Conservation (phyloP, 2,888 invertebrate genomes). For the Rutpela maculata region DNA sequence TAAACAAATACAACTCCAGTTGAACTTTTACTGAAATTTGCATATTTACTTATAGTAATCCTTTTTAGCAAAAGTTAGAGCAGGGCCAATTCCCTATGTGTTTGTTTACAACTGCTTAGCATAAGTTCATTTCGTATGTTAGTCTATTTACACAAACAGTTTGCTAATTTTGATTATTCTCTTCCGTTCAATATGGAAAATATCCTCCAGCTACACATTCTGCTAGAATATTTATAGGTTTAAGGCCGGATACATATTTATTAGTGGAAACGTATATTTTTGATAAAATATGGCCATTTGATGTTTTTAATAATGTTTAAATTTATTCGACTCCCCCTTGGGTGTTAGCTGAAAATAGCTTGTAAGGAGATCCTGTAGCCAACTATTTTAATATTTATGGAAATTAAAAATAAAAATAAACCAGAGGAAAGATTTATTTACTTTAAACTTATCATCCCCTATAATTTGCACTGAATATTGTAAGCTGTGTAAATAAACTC, state of each 20-base stretch:
- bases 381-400: too few relatives aligned
- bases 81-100: constrained; percentile 44
- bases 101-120: constrained; percentile 57
- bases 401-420: too few relatives aligned
- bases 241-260: constrained; percentile 7
- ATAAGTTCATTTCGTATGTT: constrained; percentile 56
- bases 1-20: constrained; percentile 60
- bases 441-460: too few relatives aligned
- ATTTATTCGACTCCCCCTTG: too few relatives aligned
- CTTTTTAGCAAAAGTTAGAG: constrained; percentile 55
- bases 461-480: too few relatives aligned
- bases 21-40: constrained; percentile 63
- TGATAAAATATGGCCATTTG: not conserved
- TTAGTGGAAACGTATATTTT: not conserved
- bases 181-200: constrained; percentile 53
- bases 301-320: not conserved
- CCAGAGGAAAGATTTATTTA: too few relatives aligned
- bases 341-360: too few relatives aligned
- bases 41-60: constrained; percentile 64
- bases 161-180: constrained; percentile 56
- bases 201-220: constrained; percentile 18
- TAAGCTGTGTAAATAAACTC: too few relatives aligned
- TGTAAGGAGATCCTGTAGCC: too few relatives aligned
- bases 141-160: constrained; percentile 55
- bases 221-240: constrained; percentile 25